Conservation (phyloP, 1,140 invertebrate genomes). For the Piezodorus guildinii region DNA sequence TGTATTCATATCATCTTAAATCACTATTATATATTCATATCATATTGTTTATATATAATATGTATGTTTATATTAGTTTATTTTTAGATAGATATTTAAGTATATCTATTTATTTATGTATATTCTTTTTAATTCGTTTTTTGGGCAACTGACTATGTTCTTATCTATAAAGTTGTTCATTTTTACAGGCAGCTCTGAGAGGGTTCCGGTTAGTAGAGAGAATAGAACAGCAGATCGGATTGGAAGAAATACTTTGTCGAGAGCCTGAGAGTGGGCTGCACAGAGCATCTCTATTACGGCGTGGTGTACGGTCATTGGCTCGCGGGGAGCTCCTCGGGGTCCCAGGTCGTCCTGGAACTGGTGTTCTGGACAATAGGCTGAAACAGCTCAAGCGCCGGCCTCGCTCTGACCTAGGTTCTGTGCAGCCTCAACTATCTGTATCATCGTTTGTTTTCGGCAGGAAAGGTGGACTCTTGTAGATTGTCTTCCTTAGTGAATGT, state of each 20-base stretch:
- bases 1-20: too few species aligned
- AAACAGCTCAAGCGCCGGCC: constrained; percentile 33
- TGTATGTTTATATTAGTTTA: too few species aligned
- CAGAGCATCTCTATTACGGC: neutral
- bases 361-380: constrained; percentile 37
- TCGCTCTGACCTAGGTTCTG: constrained; percentile 34
- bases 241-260: constrained; percentile 46
- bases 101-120: too few species aligned
- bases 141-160: too few species aligned
- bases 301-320: neutral
- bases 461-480: constrained; percentile 62
- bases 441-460: constrained; percentile 69
- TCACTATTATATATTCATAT: too few species aligned
- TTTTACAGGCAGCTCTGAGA: constrained; percentile 31
- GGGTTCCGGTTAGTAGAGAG: constrained; percentile 49
- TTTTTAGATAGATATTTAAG: too few species aligned
- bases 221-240: constrained; percentile 52
- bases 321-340: constrained; percentile 34
- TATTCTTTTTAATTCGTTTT: too few species aligned
- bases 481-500: too few species aligned
- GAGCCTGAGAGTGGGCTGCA: neutral
- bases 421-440: constrained; percentile 47
- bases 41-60: too few species aligned
- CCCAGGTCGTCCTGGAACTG: constrained; percentile 41
- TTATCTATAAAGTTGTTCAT: neutral